Evolutionary conservation across 2,797 vertebrate species (phyloP).

Genomic region (Coccyzus lansbergi): DNA sequence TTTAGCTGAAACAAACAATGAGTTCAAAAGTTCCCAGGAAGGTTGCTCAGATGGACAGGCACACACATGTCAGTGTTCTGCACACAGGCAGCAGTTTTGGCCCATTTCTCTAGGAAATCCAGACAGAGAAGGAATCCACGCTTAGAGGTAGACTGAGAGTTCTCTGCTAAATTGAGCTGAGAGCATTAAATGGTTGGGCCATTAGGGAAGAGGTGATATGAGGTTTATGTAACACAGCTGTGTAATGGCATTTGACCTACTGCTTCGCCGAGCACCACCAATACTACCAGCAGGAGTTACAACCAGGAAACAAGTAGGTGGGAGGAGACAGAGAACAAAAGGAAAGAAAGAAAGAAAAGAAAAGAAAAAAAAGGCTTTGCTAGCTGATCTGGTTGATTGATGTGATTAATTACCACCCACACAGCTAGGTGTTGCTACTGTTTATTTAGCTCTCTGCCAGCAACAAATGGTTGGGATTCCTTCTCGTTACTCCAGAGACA

Average conservation of each 20-base stretch:
- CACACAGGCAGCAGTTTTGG: not conserved
- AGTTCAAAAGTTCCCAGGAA: not conserved
- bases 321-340: slow-evolving; percentile 56
- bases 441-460: slow-evolving; percentile 70
- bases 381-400: slow-evolving; percentile 51
- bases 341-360: no score
- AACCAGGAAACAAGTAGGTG: slow-evolving; percentile 24
- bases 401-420: slow-evolving; percentile 73
- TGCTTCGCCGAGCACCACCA: not conserved
- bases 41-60: not conserved
- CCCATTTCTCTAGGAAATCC: not conserved
- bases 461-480: slow-evolving; percentile 59
- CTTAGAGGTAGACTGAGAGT: not conserved
- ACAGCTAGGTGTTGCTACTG: slow-evolving; percentile 57
- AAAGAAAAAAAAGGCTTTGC: slow-evolving; percentile 41
- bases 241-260: not conserved
- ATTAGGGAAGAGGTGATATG: not conserved
- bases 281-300: not conserved
- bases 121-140: not conserved
- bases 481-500: slow-evolving; percentile 53
- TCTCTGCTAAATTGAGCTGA: not conserved
- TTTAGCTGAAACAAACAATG: not conserved
- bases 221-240: not conserved
- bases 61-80: not conserved
- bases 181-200: not conserved